Percentiles rank a stretch among this genome's conserved stretches.
Conservation (phyloP, 1,140 invertebrate genomes). For the Diachasma alloeum region DNA sequence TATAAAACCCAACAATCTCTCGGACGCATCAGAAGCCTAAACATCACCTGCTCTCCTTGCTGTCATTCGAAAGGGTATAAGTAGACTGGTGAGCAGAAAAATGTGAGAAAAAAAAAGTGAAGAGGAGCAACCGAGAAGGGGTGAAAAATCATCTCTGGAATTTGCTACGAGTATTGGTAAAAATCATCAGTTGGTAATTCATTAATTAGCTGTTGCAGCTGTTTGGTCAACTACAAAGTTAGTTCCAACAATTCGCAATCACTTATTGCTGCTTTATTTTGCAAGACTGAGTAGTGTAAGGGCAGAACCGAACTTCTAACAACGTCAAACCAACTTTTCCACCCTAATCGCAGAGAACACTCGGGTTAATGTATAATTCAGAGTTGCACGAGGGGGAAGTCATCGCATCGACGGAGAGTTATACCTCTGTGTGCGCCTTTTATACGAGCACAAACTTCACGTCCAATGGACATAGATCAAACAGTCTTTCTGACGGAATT, state of each 20-base stretch:
- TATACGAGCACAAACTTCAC: neutral
- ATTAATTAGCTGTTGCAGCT: neutral
- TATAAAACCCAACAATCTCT: constrained; percentile 45
- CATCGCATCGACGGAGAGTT: neutral
- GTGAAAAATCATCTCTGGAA: constrained; percentile 17
- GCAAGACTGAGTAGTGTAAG: no score
- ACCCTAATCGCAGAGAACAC: neutral
- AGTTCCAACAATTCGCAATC: no score
- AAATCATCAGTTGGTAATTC: neutral
- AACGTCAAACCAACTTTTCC: neutral
- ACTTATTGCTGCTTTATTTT: no score
- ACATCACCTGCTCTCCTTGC: constrained; percentile 41
- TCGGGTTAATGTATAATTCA: constrained; percentile 5
- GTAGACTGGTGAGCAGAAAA: constrained; percentile 18
- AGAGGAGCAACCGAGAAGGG: constrained; percentile 15
- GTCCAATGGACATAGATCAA: neutral
- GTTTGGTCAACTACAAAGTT: neutral
- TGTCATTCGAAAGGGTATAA: constrained; percentile 28
- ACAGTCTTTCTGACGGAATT: neutral
- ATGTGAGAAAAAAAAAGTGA: constrained; percentile 8
- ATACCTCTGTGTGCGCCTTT: neutral
- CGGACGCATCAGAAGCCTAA: constrained; percentile 35
- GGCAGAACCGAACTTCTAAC: no score
- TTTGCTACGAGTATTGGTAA: neutral
- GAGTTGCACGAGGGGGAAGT: neutral